Conservation (phyloP, 35 echinoderm and acorn worm species). For the Ophiothrix spiculata region DNA sequence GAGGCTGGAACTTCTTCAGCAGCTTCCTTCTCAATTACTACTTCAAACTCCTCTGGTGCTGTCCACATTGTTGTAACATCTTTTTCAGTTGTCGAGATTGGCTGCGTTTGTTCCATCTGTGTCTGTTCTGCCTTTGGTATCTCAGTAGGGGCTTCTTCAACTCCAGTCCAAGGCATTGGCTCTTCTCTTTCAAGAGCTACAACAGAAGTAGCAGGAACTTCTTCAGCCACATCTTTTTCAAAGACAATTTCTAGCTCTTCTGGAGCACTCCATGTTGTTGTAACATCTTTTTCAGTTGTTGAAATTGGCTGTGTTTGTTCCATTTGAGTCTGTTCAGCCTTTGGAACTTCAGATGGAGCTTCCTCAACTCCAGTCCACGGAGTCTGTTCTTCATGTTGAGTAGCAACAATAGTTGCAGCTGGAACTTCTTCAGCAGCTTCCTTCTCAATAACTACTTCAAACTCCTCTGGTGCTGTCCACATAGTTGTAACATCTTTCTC, state of each 20-base stretch:
- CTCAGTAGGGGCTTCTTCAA: conserved; percentile 5
- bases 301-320: background rate
- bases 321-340: conserved; percentile 11
- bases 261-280: background rate
- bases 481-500: background rate
- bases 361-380: conserved; percentile 31
- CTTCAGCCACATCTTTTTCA: conserved; percentile 8
- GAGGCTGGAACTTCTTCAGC: background rate
- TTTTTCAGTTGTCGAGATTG: background rate
- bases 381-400: conserved; percentile 34
- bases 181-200: background rate
- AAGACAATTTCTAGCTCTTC: conserved; percentile 3
- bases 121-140: background rate
- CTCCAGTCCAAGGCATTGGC: background rate
- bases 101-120: background rate
- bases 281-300: conserved; percentile 24
- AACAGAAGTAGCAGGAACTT: background rate
- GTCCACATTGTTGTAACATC: background rate
- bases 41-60: conserved; percentile 4
- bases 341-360: conserved; percentile 3
- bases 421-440: conserved; percentile 17
- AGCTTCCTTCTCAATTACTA: background rate
- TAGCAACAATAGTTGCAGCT: conserved; percentile 17
- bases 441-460: background rate
- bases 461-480: conserved; percentile 5